Conservation (phyloP, 2,113 vertebrate genomes). For the Clarias gariepinus region DNA sequence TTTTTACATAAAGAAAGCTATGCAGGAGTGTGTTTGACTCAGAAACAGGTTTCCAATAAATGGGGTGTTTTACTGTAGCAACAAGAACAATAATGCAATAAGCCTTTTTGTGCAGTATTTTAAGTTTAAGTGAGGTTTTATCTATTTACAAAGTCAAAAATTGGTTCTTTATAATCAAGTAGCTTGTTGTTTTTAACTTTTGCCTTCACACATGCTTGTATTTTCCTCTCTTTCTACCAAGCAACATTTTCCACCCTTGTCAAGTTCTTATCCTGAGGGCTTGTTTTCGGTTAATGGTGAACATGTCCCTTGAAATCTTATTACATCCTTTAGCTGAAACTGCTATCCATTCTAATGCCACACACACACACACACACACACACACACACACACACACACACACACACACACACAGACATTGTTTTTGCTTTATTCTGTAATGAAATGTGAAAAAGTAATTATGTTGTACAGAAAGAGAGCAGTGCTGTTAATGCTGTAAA, state of each 20-base stretch:
- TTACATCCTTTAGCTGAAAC: slow-evolving; percentile 14
- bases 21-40: neutral
- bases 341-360: neutral
- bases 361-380: neutral
- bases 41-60: neutral
- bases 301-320: slow-evolving; percentile 38
- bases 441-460: slow-evolving; percentile 46
- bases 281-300: slow-evolving; percentile 33
- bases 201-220: neutral
- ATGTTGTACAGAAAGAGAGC: slow-evolving; percentile 23
- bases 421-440: slow-evolving; percentile 45
- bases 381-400: neutral
- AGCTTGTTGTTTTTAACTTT: neutral
- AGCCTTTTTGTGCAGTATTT: neutral
- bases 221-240: neutral
- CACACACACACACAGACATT: neutral
- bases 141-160: neutral
- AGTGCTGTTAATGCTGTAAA: slow-evolving; percentile 29
- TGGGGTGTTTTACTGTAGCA: neutral
- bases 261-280: slow-evolving; percentile 22
- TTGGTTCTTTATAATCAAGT: neutral
- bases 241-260: neutral
- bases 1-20: neutral
- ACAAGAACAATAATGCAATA: neutral
- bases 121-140: neutral